Evolutionary conservation across 1,140 invertebrate genomes (phyloP), one percentile per base, ranked within the genome.

Genomic region (Trialeurodes vaporariorum): DNA sequence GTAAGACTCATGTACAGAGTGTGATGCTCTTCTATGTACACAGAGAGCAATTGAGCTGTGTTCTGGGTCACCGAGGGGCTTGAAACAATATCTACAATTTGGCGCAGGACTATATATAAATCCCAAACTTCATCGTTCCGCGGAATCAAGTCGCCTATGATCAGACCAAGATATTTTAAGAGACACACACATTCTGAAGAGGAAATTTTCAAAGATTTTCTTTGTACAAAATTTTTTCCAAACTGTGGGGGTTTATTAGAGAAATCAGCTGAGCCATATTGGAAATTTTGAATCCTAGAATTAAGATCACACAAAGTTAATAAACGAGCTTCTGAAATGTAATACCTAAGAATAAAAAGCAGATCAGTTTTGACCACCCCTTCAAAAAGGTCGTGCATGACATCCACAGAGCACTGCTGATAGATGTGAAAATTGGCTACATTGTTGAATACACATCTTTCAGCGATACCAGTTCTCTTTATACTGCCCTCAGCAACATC

Each of bases 371-470:
- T n/a, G n/a, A n/a, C n/a, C n/a, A 81, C 79, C 61, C 81, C 81
- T 67, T 80, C 81, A 68, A 79, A 78, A 26, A 73, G 81, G 49
- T 78, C 80, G 60, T 81, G 81, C 71, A 79, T 82, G 63, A 82
- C 40, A 61, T 68, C 67, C 25, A 68, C 67, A 13, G 26, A 21
- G 34, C 25, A 58, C 26, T 68, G 65, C 24, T 65, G 9, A 25
- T 25, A 40, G 17, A 68, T 27, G 23, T 68, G 63, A 24, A 65
- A 68, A 22, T 13, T 25, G 17, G 2, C 12, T 24, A 70, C 21
- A 27, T 67, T 40, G 71, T 73, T 69, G 21, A 68, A 73, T 49
- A 73, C 65, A 40, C 68, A 71, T 65, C 69, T 24, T 49, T 70
- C 68, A 12, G 59, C 49, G 22, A 74, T 64, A 13, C 73, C 72